A percentile compares a stretch with the other conserved stretches of the same genome.
phyloP scores from a whole-genome alignment of 2,888 invertebrate species.

The Cotesia congregata region DNA sequence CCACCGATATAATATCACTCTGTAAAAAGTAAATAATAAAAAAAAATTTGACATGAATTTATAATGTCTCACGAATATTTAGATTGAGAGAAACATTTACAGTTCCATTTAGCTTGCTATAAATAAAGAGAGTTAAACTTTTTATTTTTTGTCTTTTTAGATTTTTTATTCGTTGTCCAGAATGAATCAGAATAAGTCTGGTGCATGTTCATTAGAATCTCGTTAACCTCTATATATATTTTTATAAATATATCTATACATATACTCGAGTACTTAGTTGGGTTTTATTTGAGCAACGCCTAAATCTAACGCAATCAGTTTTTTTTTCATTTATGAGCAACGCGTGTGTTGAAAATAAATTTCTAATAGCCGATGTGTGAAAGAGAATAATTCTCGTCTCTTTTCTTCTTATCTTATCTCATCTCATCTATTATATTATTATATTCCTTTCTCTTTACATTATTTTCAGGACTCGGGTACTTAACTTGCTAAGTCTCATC shows the following conservation, averaged over 20 bases:
- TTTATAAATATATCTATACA: too few species aligned
- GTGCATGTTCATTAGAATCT: background rate
- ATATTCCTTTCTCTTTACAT: constrained; percentile 2
- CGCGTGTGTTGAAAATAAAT: background rate
- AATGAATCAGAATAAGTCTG: background rate
- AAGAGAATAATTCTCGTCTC: too few species aligned
- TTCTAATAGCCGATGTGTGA: background rate
- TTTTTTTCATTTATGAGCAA: background rate
- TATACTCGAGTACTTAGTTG: background rate
- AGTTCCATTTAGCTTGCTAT: constrained; percentile 9
- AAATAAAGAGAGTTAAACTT: background rate
- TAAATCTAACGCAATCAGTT: background rate
- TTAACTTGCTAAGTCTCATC: background rate
- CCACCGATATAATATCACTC: background rate
- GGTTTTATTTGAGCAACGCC: background rate
- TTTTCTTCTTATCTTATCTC: background rate
- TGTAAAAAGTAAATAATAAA: constrained; percentile 6
- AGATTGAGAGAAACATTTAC: constrained; percentile 3
- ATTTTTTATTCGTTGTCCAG: background rate
- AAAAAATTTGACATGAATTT: constrained; percentile 20
- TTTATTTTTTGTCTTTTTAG: background rate
- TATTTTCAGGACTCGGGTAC: background rate
- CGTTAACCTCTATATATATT: background rate
- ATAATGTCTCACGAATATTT: constrained; percentile 7
- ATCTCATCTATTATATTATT: constrained; percentile 1